Evolutionary conservation across 2,888 invertebrate species (phyloP), one percentile per base, ranked within the genome.

Genomic region (Steromphala cineraria): DNA sequence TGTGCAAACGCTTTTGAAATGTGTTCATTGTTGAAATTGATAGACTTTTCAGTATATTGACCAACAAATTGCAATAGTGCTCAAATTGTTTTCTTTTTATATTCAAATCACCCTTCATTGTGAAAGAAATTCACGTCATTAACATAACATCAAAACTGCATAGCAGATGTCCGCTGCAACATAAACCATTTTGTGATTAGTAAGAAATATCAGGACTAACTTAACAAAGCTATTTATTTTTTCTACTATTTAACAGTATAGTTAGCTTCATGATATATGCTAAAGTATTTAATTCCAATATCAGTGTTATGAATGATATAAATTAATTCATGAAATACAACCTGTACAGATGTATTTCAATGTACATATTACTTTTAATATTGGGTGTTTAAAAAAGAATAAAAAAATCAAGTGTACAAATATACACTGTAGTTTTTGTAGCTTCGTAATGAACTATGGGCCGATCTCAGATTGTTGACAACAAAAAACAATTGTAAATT

Each of bases 181-280:
- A 24, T 19, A 24, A 24, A 24, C 56, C 56, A 56, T 56, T 56
- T 19, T 56, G 19, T 21, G 24, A 56, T 56, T 56, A 21, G 56
- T 56, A 21, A 19, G 7, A 46, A 46, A 46, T 46, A 46, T 46
- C 46, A 46, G 46, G 46, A 46, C 40, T 71, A 40, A 71, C 71
- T 71, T 56, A 67, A 71, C n/a, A 71, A 40, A 71, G 71, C 36
- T 71, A 71, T 71, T 71, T 71, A 71, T 71, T 71, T 71, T 71
- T 71, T 62, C 62, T 28, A 28, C 71, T 71, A 71, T 71, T 71
- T 71, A 71, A 71, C 31, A 15, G n/a, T 36, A 21, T 71, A 71
- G 71, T 19, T 71, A 71, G 71, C 10, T 28, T 19, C 40, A 17
- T 19, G 28, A 28, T 71, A 31, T 71, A 36, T 67, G 31, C 28